Percentiles rank a stretch among this genome's conserved stretches.
phyloP scores from a whole-genome alignment of 2,888 invertebrate genomes.

The Pelosia muscerda region DNA sequence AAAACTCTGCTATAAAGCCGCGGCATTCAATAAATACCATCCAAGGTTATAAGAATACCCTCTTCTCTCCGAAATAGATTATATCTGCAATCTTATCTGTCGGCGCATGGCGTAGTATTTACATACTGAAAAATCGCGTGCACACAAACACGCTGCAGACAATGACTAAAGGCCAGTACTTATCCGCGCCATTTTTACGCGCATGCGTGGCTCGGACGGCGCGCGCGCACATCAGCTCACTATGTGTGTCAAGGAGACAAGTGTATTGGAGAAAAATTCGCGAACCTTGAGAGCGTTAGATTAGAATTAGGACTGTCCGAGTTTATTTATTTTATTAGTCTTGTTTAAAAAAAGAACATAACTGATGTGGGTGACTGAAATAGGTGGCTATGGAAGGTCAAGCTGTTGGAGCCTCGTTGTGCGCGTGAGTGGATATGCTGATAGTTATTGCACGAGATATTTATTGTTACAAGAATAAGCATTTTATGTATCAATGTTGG shows the following conservation, averaged over 20 bases:
- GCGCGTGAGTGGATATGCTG: not conserved
- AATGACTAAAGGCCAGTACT: constrained; percentile 50
- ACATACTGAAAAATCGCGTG: constrained; percentile 31
- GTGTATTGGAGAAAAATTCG: constrained; percentile 80
- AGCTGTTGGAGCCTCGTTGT: constrained; percentile 7
- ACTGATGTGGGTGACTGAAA: constrained; percentile 28
- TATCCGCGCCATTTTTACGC: constrained; percentile 60
- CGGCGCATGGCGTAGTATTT: constrained; percentile 17
- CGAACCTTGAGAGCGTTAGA: constrained; percentile 76
- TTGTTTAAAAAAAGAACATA: constrained; percentile 51
- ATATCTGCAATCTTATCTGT: constrained; percentile 22
- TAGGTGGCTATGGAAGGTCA: constrained; percentile 21
- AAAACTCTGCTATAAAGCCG: not conserved
- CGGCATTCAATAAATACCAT: no score
- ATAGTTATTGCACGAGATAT: not conserved
- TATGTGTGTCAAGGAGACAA: constrained; percentile 79
- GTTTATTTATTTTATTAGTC: constrained; percentile 68
- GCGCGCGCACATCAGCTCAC: constrained; percentile 65
- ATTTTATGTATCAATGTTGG: not conserved
- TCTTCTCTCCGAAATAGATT: not conserved
- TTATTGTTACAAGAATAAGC: not conserved
- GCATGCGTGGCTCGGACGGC: constrained; percentile 54
- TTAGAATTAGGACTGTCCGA: constrained; percentile 80
- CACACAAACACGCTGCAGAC: constrained; percentile 33
- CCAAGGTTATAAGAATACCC: not conserved